These are phyloP conservation scores for Misgurnus anguillicaudatus DNA, from an alignment of 2,113 vertebrate species.

Conservation along the genomic window DNA sequence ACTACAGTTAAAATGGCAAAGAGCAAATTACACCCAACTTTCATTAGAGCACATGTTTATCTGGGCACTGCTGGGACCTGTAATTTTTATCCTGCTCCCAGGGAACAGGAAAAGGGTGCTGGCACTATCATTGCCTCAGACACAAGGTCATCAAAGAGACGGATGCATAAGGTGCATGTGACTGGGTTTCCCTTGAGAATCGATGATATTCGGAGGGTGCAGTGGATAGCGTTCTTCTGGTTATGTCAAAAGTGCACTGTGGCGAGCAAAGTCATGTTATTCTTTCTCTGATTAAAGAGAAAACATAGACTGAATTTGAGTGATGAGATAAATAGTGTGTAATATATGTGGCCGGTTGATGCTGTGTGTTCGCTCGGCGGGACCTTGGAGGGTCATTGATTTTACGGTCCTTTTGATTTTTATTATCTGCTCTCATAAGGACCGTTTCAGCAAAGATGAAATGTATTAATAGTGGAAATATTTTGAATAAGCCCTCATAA, in stretches of 20 bases:
- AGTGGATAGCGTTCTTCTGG: not conserved
- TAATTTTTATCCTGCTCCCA: slow-evolving; percentile 63
- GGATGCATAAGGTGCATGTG: slow-evolving; percentile 59
- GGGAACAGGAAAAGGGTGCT: slow-evolving; percentile 63
- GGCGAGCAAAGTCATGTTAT: not conserved
- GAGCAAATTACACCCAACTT: slow-evolving; percentile 77
- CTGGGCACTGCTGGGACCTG: slow-evolving; percentile 68
- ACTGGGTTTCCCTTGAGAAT: slow-evolving; percentile 60
- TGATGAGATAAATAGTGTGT: not conserved
- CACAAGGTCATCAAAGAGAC: slow-evolving; percentile 72
- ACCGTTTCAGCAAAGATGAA: slow-evolving; percentile 13
- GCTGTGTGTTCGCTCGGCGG: slow-evolving; percentile 1
- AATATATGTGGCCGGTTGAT: not conserved
- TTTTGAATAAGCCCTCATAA: slow-evolving; percentile 39
- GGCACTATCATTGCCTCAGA: slow-evolving; percentile 65
- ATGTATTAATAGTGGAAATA: slow-evolving; percentile 30
- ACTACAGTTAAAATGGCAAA: slow-evolving; percentile 79
- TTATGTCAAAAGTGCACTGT: slow-evolving; percentile 31
- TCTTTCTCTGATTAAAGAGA: slow-evolving; percentile 36
- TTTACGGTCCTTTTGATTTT: slow-evolving; percentile 22
- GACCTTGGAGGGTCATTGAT: slow-evolving; percentile 27
- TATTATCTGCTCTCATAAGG: slow-evolving; percentile 34
- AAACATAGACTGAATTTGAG: slow-evolving; percentile 29
- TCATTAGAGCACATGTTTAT: slow-evolving; percentile 72
- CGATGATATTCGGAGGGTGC: slow-evolving; percentile 6